phyloP scores from a whole-genome alignment of 2,113 vertebrate genomes.

The Suncus etruscus region DNA sequence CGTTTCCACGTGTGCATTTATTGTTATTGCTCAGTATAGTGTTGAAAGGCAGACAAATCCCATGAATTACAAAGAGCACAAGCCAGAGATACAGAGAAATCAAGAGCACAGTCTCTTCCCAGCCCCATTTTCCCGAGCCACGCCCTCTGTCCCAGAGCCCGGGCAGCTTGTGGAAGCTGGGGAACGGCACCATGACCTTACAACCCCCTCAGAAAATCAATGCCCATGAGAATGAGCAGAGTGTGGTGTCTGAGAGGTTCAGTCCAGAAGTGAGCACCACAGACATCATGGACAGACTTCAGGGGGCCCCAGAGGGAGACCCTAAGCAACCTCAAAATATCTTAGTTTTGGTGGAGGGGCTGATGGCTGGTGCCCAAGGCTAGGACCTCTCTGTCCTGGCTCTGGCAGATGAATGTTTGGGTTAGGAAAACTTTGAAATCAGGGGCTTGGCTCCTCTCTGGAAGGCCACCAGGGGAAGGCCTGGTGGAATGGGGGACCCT shows the following conservation, averaged over 20 bases:
- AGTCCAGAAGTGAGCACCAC: constrained; percentile 73
- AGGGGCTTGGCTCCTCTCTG: constrained; percentile 34
- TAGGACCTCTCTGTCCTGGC: neutral
- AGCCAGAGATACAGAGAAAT: constrained; percentile 82
- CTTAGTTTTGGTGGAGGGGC: neutral
- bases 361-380: constrained; percentile 56
- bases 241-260: constrained; percentile 68
- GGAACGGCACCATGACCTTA: constrained; percentile 70
- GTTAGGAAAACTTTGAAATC: constrained; percentile 22
- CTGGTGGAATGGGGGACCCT: too few relatives aligned
- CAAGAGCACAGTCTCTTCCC: constrained; percentile 60
- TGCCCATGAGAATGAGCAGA: constrained; percentile 75
- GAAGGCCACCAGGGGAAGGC: neutral
- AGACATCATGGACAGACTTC: constrained; percentile 69
- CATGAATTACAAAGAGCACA: constrained; percentile 81
- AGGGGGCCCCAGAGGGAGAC: constrained; percentile 15
- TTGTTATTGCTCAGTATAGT: constrained; percentile 72
- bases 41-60: constrained; percentile 75
- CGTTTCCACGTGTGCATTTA: constrained; percentile 83
- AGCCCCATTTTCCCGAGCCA: constrained; percentile 24
- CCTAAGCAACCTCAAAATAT: constrained; percentile 43
- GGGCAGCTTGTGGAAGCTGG: constrained; percentile 59
- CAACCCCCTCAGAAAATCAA: constrained; percentile 75
- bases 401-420: neutral
- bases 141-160: neutral